These are phyloP conservation scores for Sylvia borin DNA, from an alignment of 2,797 vertebrate genomes.

Conservation along the genomic window DNA sequence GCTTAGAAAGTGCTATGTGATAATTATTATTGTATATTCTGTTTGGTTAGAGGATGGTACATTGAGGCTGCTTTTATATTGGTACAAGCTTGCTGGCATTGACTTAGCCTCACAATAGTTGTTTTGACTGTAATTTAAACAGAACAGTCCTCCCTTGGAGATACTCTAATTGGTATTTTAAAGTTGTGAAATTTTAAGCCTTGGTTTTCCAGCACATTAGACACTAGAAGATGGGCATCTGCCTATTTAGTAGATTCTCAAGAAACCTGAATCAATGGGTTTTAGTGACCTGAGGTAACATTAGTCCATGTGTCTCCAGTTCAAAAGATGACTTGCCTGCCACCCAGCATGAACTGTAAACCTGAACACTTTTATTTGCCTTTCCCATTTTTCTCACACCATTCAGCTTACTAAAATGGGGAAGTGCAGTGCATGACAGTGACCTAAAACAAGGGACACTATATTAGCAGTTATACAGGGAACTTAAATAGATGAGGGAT, in stretches of 20 bases:
- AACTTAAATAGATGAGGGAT: constrained; percentile 20
- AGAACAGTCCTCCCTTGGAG: neutral
- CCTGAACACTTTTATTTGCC: neutral
- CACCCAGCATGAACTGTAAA: neutral
- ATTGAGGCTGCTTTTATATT: neutral
- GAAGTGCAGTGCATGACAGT: constrained; percentile 1
- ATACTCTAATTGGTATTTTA: neutral
- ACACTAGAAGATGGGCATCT: neutral
- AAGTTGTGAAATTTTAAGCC: neutral
- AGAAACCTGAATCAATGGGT: neutral
- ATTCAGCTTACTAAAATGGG: neutral
- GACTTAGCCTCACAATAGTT: neutral
- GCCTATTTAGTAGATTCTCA: neutral
- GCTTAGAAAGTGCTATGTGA: neutral
- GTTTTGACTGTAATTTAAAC: neutral
- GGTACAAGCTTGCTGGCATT: neutral
- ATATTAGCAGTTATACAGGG: neutral
- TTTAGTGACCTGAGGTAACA: neutral
- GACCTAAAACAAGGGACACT: constrained; percentile 32
- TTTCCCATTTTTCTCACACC: neutral
- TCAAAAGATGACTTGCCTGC: neutral
- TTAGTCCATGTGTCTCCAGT: neutral
- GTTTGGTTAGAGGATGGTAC: neutral
- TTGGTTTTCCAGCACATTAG: neutral
- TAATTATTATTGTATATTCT: neutral